Base-by-base conservation (phyloP, 2,888 invertebrate genomes). In the Eucera pruinosa region DNA sequence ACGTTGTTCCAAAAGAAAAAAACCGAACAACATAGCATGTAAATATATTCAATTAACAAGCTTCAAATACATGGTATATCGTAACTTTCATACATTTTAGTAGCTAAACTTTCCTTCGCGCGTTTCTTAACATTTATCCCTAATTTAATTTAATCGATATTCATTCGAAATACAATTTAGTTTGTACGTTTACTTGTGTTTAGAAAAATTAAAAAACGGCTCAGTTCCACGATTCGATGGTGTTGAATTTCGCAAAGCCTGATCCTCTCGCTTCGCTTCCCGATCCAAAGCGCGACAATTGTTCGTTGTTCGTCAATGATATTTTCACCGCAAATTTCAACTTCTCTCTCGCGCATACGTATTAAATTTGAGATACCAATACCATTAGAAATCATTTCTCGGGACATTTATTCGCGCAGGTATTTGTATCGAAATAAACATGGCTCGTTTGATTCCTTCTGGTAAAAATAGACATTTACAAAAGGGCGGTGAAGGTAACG, bases 251-350 rank as follows among this genome's bases (percentile, higher is more conserved):
- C 39, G 18, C 0, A 50, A 70, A 60, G 78, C 76, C 65, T 79
- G 65, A 62, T n/a, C n/a, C n/a, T 83, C 80, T 83, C 88, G 87
- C 88, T 88, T 90, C 90, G 89, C 89, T 90, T 90, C 83, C 88
- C 87, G 86, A 87, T 86, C 87, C 76, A 80, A 84, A 82, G 77
- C 83, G 85, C 45, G n/a, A 39, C 85, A 82, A 78, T 33, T 57
- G n/a, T n/a, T n/a, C n/a, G n/a, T n/a, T n/a, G n/a, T n/a, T n/a
- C n/a, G n/a, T n/a, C n/a, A n/a, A n/a, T n/a, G n/a, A n/a, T n/a
- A n/a, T n/a, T n/a, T n/a, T n/a, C n/a, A n/a, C n/a, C n/a, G n/a
- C n/a, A n/a, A n/a, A n/a, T n/a, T n/a, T n/a, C n/a, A n/a, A n/a
- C n/a, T n/a, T n/a, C n/a, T n/a, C n/a, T n/a, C n/a, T n/a, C n/a